Evolutionary conservation across 2,113 vertebrate genomes (phyloP).

Genomic region (Rattus rattus): DNA sequence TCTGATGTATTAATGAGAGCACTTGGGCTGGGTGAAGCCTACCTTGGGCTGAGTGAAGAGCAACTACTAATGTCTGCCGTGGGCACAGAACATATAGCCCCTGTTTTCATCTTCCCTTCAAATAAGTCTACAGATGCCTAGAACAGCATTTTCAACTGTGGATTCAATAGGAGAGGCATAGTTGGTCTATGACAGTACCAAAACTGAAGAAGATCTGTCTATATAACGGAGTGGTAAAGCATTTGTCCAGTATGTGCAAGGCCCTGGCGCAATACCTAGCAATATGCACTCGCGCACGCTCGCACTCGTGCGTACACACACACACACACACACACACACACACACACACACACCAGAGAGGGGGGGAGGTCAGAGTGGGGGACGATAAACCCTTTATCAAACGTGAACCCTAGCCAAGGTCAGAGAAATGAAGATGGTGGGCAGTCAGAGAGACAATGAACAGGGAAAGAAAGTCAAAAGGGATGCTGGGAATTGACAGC

Average conservation of each 20-base stretch:
- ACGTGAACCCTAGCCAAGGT: no score
- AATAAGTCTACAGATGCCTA: no score
- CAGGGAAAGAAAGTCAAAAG: neutral
- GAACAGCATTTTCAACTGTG: neutral
- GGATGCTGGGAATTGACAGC: neutral
- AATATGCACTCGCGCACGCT: neutral
- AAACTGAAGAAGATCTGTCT: no score
- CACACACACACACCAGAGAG: no score
- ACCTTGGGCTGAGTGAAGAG: neutral
- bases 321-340: neutral
- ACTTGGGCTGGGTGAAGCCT: neutral
- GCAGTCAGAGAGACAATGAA: neutral
- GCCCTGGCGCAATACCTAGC: neutral
- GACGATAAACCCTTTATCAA: neutral
- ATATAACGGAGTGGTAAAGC: neutral
- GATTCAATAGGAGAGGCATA: neutral
- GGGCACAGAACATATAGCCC: neutral
- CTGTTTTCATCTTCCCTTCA: neutral
- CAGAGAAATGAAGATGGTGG: fast-evolving
- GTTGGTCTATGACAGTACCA: neutral
- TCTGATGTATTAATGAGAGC: neutral
- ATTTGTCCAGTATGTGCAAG: neutral
- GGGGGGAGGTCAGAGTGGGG: no score
- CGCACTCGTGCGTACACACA: neutral
- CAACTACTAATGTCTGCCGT: neutral